A percentile compares a stretch with the other conserved stretches of the same genome.
Evolutionary conservation across 2,113 vertebrate genomes (phyloP).

Genomic region (Cinclus cinclus): DNA sequence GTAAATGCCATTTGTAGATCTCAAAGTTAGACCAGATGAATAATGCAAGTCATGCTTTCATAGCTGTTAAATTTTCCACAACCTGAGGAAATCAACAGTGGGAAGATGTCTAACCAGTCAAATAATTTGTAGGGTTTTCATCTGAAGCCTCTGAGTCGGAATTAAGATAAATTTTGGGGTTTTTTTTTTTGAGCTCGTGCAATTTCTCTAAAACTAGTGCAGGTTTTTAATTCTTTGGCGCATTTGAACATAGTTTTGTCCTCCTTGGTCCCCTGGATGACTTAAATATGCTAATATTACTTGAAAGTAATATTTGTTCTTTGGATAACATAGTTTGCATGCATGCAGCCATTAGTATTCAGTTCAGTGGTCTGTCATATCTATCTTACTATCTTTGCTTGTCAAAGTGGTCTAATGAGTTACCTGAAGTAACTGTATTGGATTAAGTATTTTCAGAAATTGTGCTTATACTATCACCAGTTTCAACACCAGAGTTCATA

Average conservation of each 20-base stretch:
- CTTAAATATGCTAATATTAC: neutral
- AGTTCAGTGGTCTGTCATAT: neutral
- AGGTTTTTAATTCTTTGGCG: neutral
- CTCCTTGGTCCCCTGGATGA: neutral
- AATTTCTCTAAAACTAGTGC: neutral
- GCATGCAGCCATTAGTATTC: neutral
- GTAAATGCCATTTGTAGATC: neutral
- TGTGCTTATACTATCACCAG: fast-evolving
- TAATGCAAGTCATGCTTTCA: neutral
- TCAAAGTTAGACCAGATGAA: neutral
- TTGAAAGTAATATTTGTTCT: neutral
- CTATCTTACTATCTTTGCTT: neutral
- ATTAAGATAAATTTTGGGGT: neutral
- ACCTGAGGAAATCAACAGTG: neutral
- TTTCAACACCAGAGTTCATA: neutral
- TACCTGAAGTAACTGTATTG: neutral
- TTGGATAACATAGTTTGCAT: neutral
- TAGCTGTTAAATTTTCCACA: neutral
- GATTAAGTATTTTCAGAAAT: neutral
- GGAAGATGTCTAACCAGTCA: neutral
- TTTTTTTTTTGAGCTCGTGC: neutral
- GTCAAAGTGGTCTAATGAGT: neutral
- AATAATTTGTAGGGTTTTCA: neutral
- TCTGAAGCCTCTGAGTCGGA: neutral
- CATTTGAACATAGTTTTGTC: neutral